Evolutionary conservation across 2,797 vertebrate species (phyloP).

Genomic region (Euphonia xanthogaster): DNA sequence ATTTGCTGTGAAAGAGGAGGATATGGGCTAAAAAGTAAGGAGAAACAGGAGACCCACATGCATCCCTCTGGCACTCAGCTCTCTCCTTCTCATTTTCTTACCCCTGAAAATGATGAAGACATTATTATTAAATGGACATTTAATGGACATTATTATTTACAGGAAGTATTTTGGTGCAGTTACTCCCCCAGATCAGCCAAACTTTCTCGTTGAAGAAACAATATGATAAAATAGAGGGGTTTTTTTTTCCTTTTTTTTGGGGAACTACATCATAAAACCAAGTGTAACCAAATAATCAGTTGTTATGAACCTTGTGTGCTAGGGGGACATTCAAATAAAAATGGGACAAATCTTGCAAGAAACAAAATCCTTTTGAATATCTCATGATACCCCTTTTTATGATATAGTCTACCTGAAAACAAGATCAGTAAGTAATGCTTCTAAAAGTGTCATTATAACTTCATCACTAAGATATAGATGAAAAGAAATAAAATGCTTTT

Average conservation of each 20-base stretch:
- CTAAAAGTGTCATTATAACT: neutral
- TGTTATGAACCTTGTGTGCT: neutral
- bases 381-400: neutral
- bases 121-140: neutral
- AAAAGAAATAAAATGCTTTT: neutral
- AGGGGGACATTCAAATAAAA: neutral
- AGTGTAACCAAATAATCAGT: neutral
- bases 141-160: neutral
- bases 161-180: neutral
- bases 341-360: neutral
- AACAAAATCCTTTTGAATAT: neutral
- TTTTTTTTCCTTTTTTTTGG: neutral
- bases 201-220: neutral
- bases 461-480: neutral
- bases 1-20: neutral
- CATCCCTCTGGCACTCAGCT: neutral
- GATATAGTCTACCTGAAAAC: neutral
- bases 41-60: neutral
- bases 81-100: neutral
- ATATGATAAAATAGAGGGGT: neutral
- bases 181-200: neutral
- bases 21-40: neutral
- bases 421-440: neutral
- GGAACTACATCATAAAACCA: neutral
- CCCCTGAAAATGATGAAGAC: neutral